These are phyloP conservation scores for Tinamus major DNA, from an alignment of 2,797 vertebrate genomes.

Conservation along the genomic window DNA sequence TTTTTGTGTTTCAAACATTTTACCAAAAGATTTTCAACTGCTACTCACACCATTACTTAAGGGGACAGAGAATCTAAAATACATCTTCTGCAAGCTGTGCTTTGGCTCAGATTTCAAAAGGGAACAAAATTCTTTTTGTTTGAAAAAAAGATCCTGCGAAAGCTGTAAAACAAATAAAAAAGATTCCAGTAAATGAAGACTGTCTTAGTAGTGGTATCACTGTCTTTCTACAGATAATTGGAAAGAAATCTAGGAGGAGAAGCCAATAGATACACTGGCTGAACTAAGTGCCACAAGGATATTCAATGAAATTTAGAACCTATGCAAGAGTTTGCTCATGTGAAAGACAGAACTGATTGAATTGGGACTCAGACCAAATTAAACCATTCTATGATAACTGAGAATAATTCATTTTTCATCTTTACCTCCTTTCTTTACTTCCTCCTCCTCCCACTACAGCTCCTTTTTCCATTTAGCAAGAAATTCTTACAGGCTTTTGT, in stretches of 20 bases:
- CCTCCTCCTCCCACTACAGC: background rate
- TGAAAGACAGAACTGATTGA: background rate
- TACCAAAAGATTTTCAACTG: background rate
- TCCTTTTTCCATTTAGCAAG: background rate
- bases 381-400: background rate
- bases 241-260: background rate
- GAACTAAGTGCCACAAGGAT: background rate
- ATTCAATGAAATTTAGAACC: background rate
- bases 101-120: background rate
- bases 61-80: background rate
- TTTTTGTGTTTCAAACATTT: background rate
- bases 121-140: background rate
- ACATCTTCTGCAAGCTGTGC: background rate
- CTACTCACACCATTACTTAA: background rate
- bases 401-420: background rate
- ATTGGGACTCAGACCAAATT: background rate
- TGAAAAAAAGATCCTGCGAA: background rate
- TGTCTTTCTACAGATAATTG: background rate
- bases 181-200: background rate
- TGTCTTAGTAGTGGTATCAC: background rate
- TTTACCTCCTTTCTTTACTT: background rate
- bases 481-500: slow-evolving; percentile 9
- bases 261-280: background rate
- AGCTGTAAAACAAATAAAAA: background rate
- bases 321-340: background rate